Base-by-base conservation (phyloP, 53 echinoderm and acorn worm species). In the Astropecten irregularis region DNA sequence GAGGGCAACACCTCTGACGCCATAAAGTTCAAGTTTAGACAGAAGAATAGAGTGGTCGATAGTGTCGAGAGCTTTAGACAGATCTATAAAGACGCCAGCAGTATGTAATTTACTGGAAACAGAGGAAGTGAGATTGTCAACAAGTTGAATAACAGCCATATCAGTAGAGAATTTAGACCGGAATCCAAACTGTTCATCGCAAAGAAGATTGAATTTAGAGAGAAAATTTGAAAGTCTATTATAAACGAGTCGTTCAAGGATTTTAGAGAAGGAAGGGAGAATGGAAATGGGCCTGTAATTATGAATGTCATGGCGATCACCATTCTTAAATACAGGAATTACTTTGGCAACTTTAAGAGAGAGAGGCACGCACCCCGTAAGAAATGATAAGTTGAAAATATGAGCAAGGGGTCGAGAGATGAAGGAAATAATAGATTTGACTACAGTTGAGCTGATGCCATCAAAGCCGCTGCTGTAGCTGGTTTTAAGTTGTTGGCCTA, bases 311-410 rank as follows among this genome's bases (percentile, higher is more conserved):
- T 16, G 18, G 16, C 14, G 14, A 35, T 62, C 27, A 29, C 63
- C 63, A 35, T 4, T 67, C 36, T 35, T 67, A 28, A 22, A 67
- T 16, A 67, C 39, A 35, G 39, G 40, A 19, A 23, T 23, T 14
- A 67, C 38, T 69, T 48, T 42, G 21, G 71, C 74, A 31, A 54
- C 42, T 22, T 73, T 73, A 16, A 73, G 25, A n/a, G 47, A 3
- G 2, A 29, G 27, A 7, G 73, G 52, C 1, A 73, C 52, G n/a
- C 48, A 73, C 2, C 54, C 73, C 1, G 73, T 73, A 21, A 54
- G 52, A 35, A 73, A 73, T 15, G 73, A 73, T 4, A 53, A 37
- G 48, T 53, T 73, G 36, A 73, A 73, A 26, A 73, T 53, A 36
- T 53, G 38, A 19, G 47, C 69, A 40, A 40, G 44, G n/a, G 69